phyloP scores from a whole-genome alignment of 2,888 invertebrate species.

The Callimorpha dominula region DNA sequence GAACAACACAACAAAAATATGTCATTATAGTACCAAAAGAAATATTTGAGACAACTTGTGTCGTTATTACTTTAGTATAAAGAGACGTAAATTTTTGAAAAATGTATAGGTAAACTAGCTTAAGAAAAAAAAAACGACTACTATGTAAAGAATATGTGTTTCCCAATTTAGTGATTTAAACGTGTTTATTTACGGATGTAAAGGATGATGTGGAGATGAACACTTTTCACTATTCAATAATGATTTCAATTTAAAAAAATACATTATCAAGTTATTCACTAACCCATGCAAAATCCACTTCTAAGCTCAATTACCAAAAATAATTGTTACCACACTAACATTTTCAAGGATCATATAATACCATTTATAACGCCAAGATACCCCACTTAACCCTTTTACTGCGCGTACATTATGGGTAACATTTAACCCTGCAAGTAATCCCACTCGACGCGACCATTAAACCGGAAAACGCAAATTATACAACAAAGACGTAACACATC shows the following conservation, averaged over 20 bases:
- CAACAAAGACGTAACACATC: conserved; percentile 86
- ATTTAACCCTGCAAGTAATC: conserved; percentile 57
- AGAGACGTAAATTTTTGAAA: too few species aligned
- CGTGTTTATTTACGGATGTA: background rate
- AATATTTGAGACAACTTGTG: background rate
- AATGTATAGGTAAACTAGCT: too few species aligned
- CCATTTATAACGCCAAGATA: conserved; percentile 12
- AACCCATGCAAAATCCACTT: conserved; percentile 1
- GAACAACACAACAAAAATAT: conserved; percentile 5
- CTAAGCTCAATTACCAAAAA: conserved; percentile 10
- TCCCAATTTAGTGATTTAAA: too few species aligned
- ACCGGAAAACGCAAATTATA: conserved; percentile 85
- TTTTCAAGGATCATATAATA: conserved; percentile 8
- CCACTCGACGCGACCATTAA: conserved; percentile 80
- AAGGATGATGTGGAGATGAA: background rate
- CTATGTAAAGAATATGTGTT: too few species aligned
- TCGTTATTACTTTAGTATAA: background rate
- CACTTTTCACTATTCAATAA: background rate
- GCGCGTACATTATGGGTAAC: conserved; percentile 43
- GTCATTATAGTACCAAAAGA: background rate
- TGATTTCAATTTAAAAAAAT: background rate
- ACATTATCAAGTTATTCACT: background rate
- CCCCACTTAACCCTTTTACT: conserved; percentile 63
- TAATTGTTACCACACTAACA: conserved; percentile 3
- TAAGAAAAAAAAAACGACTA: too few species aligned